phyloP scores from a whole-genome alignment of 1,140 invertebrate genomes.

The Ooceraea biroi region DNA sequence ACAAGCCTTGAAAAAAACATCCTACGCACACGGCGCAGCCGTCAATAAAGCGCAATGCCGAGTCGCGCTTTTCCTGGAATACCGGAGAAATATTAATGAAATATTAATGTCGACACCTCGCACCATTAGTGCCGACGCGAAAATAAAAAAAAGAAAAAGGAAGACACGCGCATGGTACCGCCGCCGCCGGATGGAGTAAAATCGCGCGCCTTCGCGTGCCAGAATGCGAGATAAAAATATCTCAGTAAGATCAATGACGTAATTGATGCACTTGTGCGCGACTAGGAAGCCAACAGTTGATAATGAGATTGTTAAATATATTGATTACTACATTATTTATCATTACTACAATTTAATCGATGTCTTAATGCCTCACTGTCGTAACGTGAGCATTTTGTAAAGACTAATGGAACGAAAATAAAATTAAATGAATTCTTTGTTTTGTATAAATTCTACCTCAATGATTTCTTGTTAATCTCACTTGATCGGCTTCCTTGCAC shows the following conservation, averaged over 20 bases:
- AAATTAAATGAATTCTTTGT: neutral
- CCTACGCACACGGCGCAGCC: constrained; percentile 49
- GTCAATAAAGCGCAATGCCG: constrained; percentile 56
- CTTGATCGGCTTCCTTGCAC: neutral
- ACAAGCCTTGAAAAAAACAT: constrained; percentile 53
- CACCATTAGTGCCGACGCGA: constrained; percentile 80
- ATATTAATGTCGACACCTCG: constrained; percentile 65
- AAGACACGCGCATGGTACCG: constrained; percentile 70
- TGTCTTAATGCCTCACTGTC: neutral
- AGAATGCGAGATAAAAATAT: constrained; percentile 38
- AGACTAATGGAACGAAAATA: neutral
- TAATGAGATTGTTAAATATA: constrained; percentile 17
- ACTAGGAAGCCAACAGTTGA: constrained; percentile 11
- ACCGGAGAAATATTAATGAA: constrained; percentile 62
- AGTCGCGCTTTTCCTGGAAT: constrained; percentile 58
- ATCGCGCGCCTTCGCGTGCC: constrained; percentile 43
- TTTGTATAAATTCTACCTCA: constrained; percentile 2
- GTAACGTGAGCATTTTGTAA: neutral
- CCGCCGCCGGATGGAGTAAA: constrained; percentile 60
- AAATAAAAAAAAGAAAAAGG: constrained; percentile 67
- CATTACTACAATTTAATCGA: neutral
- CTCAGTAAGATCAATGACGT: constrained; percentile 18
- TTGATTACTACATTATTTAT: neutral
- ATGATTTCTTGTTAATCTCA: constrained; percentile 15
- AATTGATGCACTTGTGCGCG: neutral